phyloP scores from a whole-genome alignment of 1,140 invertebrate genomes.

The Drosophila ironensis region DNA sequence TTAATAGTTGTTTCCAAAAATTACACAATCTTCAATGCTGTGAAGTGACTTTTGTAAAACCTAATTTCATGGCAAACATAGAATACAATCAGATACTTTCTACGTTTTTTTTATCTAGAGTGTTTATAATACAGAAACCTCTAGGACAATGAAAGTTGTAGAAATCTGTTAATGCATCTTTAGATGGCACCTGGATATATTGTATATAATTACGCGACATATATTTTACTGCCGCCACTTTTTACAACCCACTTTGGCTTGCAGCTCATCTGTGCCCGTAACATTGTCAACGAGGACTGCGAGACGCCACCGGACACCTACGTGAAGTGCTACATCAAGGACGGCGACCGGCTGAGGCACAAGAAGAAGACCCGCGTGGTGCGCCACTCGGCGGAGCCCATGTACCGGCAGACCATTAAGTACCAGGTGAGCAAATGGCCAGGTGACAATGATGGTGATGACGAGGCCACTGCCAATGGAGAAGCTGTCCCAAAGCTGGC shows the following conservation, averaged over 20 bases:
- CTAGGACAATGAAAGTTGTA: no score
- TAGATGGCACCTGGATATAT: not conserved
- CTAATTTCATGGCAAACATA: no score
- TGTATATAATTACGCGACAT: not conserved
- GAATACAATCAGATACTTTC: no score
- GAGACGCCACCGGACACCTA: conserved; percentile 90
- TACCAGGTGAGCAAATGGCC: conserved; percentile 85
- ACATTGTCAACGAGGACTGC: conserved; percentile 82
- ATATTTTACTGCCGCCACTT: conserved; percentile 7
- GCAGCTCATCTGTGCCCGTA: conserved; percentile 82
- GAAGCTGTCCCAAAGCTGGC: not conserved
- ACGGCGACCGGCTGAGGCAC: conserved; percentile 92
- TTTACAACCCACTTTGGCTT: not conserved
- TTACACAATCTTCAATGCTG: no score
- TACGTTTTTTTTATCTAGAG: no score
- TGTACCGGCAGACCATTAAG: conserved; percentile 93
- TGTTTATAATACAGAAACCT: no score
- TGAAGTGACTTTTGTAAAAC: no score
- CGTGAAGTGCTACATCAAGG: conserved; percentile 95
- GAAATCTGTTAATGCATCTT: not conserved
- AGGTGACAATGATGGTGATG: conserved; percentile 22
- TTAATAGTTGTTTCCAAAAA: no score
- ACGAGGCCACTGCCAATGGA: not conserved
- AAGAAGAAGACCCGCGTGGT: conserved; percentile 94
- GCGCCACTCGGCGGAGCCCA: conserved; percentile 89